Evolutionary conservation across 2,113 vertebrate genomes (phyloP).

Genomic region (Puntigrus tetrazona): DNA sequence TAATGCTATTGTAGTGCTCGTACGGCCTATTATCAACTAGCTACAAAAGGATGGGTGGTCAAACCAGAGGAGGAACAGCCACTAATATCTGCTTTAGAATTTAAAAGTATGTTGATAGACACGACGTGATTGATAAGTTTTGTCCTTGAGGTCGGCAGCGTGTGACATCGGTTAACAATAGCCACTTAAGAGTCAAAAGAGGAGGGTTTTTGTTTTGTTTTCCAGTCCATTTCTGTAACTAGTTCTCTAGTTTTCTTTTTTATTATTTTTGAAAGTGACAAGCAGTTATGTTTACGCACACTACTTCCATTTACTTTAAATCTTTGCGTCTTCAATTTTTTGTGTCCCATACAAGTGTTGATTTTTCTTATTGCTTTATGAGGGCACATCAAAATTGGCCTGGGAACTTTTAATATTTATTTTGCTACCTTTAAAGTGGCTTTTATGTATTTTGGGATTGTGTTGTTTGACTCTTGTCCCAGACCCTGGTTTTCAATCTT

Average conservation of each 20-base stretch:
- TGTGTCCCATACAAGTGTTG: background rate
- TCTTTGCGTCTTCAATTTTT: background rate
- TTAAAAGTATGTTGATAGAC: constrained; percentile 27
- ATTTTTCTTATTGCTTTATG: background rate
- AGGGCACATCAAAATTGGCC: background rate
- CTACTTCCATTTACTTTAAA: background rate
- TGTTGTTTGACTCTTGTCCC: background rate
- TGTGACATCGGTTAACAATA: background rate
- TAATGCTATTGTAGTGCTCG: constrained; percentile 48
- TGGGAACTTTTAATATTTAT: background rate
- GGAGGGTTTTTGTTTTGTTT: background rate
- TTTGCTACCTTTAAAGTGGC: background rate
- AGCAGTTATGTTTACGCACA: background rate
- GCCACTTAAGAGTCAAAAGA: constrained; percentile 2
- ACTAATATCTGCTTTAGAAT: constrained; percentile 23
- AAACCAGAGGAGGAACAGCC: constrained; percentile 32
- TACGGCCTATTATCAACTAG: constrained; percentile 24
- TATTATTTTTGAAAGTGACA: background rate
- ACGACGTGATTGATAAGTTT: constrained; percentile 3
- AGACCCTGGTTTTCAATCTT: background rate
- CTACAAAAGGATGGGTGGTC: constrained; percentile 32
- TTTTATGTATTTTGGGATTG: background rate
- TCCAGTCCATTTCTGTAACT: background rate
- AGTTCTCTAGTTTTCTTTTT: background rate
- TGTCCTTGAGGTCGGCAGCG: background rate